Base-by-base conservation (phyloP, 2,888 invertebrate genomes). In the Rhagonycha lutea region DNA sequence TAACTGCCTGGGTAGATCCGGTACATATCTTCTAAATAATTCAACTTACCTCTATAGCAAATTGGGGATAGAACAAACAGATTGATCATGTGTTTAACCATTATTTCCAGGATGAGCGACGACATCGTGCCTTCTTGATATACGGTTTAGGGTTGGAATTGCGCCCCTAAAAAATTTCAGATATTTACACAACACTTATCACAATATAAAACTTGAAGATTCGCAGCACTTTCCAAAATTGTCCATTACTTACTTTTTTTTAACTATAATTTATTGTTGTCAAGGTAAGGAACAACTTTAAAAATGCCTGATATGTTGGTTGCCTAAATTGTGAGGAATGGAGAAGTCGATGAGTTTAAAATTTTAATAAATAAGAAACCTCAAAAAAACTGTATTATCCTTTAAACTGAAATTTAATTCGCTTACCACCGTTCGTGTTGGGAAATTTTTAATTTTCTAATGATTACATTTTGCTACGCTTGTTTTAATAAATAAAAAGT, bases 81-180 rank as follows among this genome's bases (percentile, higher is more conserved):
- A 77, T 77, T 77, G 76, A 76, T 76, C 76, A 77, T 77, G 74
- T 72, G 74, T 77, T 74, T 72, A 74, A 72, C 71, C 74, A 74
- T 77, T 77, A 77, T 74, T 74, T 74, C 61, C 69, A 69, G 77
- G 65, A 77, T 77, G 74, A 77, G 67, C 73, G 74, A 77, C 72
- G 77, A 77, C 72, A 68, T 74, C 67, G 68, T 73, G 72, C 47
- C 47, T 47, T n/a, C 62, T 74, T 77, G 74, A 74, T 69, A 47
- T 73, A 76, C 70, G 68, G 29, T 67, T 65, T 26, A 47, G 23
- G 73, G 72, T 72, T 69, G 63, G 72, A 72, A 75, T 73, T 76
- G 70, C 73, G 70, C 65, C 70, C 29, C 61, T 61, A 18, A 62
- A 76, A 73, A 73, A 47, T 70, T 65, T 68, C 71, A 47, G 26